phyloP scores from a whole-genome alignment of 1,140 invertebrate genomes.

The Drosophila gunungcola region DNA sequence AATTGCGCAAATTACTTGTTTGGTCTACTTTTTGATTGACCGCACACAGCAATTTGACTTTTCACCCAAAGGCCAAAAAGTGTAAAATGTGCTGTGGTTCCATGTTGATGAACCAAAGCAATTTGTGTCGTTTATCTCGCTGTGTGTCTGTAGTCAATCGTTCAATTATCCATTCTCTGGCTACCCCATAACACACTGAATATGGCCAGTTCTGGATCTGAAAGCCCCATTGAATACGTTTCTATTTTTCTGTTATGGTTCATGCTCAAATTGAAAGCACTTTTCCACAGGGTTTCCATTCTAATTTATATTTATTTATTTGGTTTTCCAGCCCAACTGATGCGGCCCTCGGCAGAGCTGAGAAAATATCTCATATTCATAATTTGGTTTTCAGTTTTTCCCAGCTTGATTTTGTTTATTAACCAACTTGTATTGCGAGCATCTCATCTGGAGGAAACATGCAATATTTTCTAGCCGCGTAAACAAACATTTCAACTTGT shows the following conservation, averaged over 20 bases:
- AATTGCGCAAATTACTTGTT: conserved; percentile 79
- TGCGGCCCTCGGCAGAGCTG: conserved; percentile 11
- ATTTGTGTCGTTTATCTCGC: conserved; percentile 60
- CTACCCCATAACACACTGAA: conserved; percentile 12
- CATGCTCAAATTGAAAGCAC: conserved; percentile 70
- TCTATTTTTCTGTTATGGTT: conserved; percentile 54
- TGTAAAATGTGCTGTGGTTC: conserved; percentile 32
- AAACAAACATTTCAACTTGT: conserved; percentile 77
- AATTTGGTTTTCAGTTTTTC: conserved; percentile 29
- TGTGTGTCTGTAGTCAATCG: conserved; percentile 52
- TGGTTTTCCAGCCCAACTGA: conserved; percentile 30
- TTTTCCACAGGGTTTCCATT: conserved; percentile 37
- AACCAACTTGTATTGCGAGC: conserved; percentile 52
- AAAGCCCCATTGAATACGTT: conserved; percentile 30
- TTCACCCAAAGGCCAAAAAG: conserved; percentile 63
- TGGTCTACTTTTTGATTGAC: conserved; percentile 78
- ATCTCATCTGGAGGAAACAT: conserved; percentile 56
- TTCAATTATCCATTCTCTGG: conserved; percentile 66
- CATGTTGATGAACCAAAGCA: conserved; percentile 38
- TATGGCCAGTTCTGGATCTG: conserved; percentile 10
- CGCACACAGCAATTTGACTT: conserved; percentile 68
- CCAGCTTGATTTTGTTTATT: conserved; percentile 48
- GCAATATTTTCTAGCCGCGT: conserved; percentile 67
- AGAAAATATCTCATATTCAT: conserved; percentile 39
- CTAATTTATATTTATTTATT: conserved; percentile 50